Base-by-base conservation (phyloP, 1,140 invertebrate genomes). In the Campoletis sonorensis region DNA sequence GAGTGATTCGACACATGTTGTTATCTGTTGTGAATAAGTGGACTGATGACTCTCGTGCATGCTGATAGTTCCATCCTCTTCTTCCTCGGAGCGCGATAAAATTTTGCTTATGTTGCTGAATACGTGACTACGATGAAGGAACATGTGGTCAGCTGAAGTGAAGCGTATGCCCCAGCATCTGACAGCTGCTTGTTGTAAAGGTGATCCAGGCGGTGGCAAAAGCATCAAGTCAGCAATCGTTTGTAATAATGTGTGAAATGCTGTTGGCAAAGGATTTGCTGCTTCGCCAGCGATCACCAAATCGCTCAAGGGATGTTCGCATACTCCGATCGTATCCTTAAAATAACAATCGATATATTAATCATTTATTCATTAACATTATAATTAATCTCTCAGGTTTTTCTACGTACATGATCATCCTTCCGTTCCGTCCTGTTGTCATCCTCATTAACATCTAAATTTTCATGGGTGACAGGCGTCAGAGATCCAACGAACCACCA, bases 71-170 rank as follows among this genome's bases (percentile, higher is more conserved):
- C 92, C 87, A 67, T 94, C 94, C 73, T 95, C 94, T 82, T 94
- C 93, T 86, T 98, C 97, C 87, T 98, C 97, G 5, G 97, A 97
- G 82, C 97, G 95, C 0, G 98, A 98, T 40, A 99, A 93, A 68
- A 99, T 99, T 92, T 98, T 97, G 85, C 97, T 98, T 72, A 99
- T 98, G 88, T 99, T 98, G 85, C 96, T 98, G 89, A 99, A 99
- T 4, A 99, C 97, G 90, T 99, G 97, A 80, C 90, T 96, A 93
- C 96, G 94, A 89, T 99, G 98, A n/a, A 99, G 92, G 88, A 99
- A 99, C 86, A 96, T 95, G 88, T 99, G 97, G 92, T 99, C 98
- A 3, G 95, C 94, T 30, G 96, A 94, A 7, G 95, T 95, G 90
- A 99, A 99, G 85, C 95, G 94, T 49, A 99, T 94, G 33, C 97